Evolutionary conservation across 2,888 invertebrate species (phyloP).

Genomic region (Agrotis exclamationis): DNA sequence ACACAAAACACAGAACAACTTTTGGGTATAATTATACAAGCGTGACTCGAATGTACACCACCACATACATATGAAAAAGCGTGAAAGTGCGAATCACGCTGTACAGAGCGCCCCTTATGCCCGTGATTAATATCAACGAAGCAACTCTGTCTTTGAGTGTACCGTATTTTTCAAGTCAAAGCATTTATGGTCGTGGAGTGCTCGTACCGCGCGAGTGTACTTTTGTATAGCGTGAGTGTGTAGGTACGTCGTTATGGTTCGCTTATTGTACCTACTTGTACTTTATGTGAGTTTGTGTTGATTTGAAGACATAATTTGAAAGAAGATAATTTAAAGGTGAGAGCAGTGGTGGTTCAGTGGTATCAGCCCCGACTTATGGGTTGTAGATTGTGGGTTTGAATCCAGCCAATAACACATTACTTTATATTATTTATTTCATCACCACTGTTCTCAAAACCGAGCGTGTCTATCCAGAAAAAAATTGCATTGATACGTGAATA

Average conservation of each 20-base stretch:
- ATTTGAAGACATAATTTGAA: not conserved
- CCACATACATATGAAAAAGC: constrained; percentile 19
- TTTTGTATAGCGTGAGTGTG: constrained; percentile 2
- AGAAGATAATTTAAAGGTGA: no score
- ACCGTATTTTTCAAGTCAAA: constrained; percentile 63
- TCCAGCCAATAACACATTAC: no score
- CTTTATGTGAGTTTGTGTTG: not conserved
- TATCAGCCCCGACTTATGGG: no score
- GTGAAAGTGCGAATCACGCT: constrained; percentile 67
- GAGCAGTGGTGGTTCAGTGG: no score
- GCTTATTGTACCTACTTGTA: not conserved
- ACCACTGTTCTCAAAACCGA: no score
- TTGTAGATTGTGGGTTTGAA: no score
- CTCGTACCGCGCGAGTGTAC: constrained; percentile 31
- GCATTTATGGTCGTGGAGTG: constrained; percentile 52
- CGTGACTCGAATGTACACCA: constrained; percentile 42
- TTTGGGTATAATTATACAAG: constrained; percentile 43
- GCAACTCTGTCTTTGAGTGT: constrained; percentile 62
- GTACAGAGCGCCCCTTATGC: constrained; percentile 56
- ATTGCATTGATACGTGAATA: no score
- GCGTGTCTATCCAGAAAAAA: no score
- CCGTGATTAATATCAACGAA: constrained; percentile 68
- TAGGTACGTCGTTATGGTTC: not conserved
- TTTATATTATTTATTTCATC: no score
- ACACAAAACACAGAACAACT: constrained; percentile 26